These are phyloP conservation scores for Hypothenemus hampei DNA, from an alignment of 1,140 invertebrate genomes.

Conservation along the genomic window DNA sequence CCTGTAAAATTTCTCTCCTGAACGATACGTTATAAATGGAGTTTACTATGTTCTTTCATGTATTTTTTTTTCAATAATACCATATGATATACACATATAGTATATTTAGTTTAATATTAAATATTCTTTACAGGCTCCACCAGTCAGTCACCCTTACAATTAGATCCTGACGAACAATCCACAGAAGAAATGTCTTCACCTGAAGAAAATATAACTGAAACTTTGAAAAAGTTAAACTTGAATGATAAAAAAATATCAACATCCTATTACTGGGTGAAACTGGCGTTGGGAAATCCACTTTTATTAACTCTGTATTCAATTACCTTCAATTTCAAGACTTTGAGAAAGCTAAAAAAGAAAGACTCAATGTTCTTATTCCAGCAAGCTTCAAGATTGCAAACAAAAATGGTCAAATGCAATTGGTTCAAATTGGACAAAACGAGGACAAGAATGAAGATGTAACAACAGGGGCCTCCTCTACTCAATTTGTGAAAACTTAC, in stretches of 20 bases:
- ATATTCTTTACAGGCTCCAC: no score
- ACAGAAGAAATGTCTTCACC: no score
- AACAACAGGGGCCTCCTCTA: conserved; percentile 31
- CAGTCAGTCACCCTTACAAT: no score
- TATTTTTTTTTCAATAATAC: no score
- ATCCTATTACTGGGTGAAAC: conserved; percentile 38
- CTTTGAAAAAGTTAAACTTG: no score
- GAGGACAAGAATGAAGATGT: conserved; percentile 35
- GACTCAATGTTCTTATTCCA: conserved; percentile 32
- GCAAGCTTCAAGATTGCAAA: conserved; percentile 29
- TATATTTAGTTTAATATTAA: no score
- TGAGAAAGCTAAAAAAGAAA: conserved; percentile 23
- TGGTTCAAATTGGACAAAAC: conserved; percentile 25
- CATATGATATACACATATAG: no score
- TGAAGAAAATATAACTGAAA: no score
- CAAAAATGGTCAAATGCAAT: conserved; percentile 22
- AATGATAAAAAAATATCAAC: conserved; percentile 30
- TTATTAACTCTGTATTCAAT: conserved; percentile 38
- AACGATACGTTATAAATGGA: no score
- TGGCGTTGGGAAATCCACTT: conserved; percentile 42
- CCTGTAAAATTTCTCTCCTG: no score
- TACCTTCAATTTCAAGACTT: conserved; percentile 32
- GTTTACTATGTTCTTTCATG: no score
- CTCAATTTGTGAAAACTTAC: conserved; percentile 37
- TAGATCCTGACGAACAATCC: no score